phyloP scores from a whole-genome alignment of 2,888 invertebrate species.

The Drosophila diplacantha region DNA sequence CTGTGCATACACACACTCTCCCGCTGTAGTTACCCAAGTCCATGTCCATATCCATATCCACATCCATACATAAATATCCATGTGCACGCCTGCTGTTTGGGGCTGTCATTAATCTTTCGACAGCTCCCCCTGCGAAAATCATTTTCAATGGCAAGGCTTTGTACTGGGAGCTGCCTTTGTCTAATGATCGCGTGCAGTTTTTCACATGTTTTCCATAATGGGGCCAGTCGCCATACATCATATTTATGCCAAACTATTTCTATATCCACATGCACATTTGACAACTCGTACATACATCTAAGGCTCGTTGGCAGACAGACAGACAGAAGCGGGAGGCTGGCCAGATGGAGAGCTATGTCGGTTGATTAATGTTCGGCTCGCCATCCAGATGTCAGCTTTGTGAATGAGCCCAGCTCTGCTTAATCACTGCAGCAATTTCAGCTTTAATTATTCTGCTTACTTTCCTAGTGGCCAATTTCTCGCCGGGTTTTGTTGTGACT shows the following conservation, averaged over 20 bases:
- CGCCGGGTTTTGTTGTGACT: conserved; percentile 5
- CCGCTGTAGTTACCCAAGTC: conserved; percentile 7
- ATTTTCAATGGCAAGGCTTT: conserved; percentile 70
- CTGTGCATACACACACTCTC: neutral
- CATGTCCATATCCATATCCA: conserved; percentile 10
- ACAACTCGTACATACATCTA: conserved; percentile 43
- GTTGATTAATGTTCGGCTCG: conserved; percentile 60
- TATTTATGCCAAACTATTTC: conserved; percentile 69
- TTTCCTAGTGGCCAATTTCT: conserved; percentile 6
- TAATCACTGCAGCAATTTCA: conserved; percentile 53
- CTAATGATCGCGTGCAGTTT: conserved; percentile 72
- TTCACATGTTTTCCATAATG: conserved; percentile 62
- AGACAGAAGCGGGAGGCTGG: conserved; percentile 23
- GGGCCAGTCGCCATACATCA: conserved; percentile 64
- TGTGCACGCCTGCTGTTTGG: conserved; percentile 39
- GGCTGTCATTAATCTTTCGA: conserved; percentile 68
- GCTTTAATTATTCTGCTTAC: conserved; percentile 24
- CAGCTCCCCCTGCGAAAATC: conserved; percentile 49
- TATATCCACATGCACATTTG: conserved; percentile 49
- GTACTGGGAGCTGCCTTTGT: conserved; percentile 45
- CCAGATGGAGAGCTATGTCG: conserved; percentile 65
- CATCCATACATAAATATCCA: conserved; percentile 28
- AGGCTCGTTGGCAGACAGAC: conserved; percentile 41
- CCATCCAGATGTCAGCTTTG: conserved; percentile 59
- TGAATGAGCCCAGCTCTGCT: conserved; percentile 50